Conservation (phyloP, 1,140 invertebrate species). For the Saccostrea echinata region DNA sequence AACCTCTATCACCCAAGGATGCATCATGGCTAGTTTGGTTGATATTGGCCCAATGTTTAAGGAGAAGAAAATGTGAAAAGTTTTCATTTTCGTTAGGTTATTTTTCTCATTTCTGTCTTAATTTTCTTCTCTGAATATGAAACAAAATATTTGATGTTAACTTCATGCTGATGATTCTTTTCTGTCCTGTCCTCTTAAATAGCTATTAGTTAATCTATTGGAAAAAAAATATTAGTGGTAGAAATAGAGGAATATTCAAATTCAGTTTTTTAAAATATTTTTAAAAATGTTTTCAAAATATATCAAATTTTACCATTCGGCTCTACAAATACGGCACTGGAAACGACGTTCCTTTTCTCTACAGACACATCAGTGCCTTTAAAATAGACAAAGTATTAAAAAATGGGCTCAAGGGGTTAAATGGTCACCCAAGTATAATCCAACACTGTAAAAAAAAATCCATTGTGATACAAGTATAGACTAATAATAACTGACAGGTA, state of each 20-base stretch:
- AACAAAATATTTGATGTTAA: neutral
- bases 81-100: neutral
- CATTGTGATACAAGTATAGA: no score
- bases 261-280: neutral
- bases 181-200: neutral
- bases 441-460: no score
- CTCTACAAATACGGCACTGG: neutral
- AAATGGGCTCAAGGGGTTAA: no score
- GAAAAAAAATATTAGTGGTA: neutral
- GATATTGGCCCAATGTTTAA: no score
- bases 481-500: no score
- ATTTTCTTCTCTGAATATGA: conserved; percentile 6
- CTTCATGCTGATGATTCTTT: no score
- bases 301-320: neutral
- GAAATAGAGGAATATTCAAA: neutral
- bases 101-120: conserved; percentile 9
- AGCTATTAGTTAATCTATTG: neutral
- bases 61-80: no score
- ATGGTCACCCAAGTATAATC: no score
- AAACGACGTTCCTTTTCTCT: neutral
- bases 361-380: neutral
- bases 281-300: neutral
- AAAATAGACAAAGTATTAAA: neutral
- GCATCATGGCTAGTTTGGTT: no score
- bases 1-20: no score